Evolutionary conservation across 2,888 invertebrate genomes (phyloP), one percentile per base, ranked within the genome.

Genomic region (Ophion ellenae): DNA sequence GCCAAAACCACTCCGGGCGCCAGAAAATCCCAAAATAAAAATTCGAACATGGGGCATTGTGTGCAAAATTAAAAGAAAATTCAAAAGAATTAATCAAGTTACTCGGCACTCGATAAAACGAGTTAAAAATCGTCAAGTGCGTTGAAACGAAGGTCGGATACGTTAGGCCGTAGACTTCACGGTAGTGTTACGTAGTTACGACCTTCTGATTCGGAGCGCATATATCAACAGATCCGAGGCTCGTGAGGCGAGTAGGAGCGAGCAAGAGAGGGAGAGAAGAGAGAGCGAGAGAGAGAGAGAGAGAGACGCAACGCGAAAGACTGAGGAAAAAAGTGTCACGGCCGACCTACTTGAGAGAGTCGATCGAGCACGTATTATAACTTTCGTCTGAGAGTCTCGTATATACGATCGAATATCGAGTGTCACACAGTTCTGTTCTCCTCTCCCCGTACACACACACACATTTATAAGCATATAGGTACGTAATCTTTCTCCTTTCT

Each of bases 241-340:
- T 14, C 24, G 14, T 45, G 40, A 20, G 47, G 20, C 36, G 6
- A 70, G 28, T 59, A 53, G 47, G 3, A 45, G 67, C 57, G 36
- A 53, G 24, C 32, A n/a, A 28, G 20, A 17, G 57, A n/a, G 5
- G 9, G 11, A 66, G 14, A 66, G 2, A 20, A 2, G n/a, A 24
- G 28, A 57, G 73, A 71, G 17, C 40, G 17, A 75, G 36, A 53
- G 53, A 40, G 17, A 53, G n/a, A 32, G 76, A 78, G 28, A 71
- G 67, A 53, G 20, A 70, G 28, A 66, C 47, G 63, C 59, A 17
- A 67, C 64, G 67, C 47, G 64, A 57, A 63, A 59, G 69, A 73
- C 64, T 3, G 53, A 64, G 40, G 61, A 78, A 85, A 87, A 80
- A 88, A 89, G 91, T 91, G 91, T 90, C 91, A 92, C 88, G 90